A percentile compares a stretch with the other conserved stretches of the same genome.
These are phyloP conservation scores for Drosophila sechellia DNA, from an alignment of 1,140 invertebrate genomes.

Conservation along the genomic window DNA sequence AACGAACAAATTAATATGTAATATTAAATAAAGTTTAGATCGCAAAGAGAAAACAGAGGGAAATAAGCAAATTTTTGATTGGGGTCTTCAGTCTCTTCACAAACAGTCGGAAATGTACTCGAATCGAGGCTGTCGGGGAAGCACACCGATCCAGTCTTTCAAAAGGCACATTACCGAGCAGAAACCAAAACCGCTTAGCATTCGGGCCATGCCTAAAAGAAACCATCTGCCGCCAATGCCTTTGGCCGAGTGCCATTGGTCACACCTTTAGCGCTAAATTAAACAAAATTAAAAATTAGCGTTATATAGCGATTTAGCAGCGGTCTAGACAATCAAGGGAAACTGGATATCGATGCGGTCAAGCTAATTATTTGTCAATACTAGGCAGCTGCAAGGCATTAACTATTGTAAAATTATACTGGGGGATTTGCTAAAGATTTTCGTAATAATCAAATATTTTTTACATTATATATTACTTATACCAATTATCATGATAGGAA, in stretches of 20 bases:
- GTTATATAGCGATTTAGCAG: constrained; percentile 45
- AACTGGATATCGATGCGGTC: constrained; percentile 10
- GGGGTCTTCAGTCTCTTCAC: constrained; percentile 16
- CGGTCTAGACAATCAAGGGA: constrained; percentile 11
- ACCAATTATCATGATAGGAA: background rate
- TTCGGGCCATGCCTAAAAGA: constrained; percentile 80
- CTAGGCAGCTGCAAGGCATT: constrained; percentile 4
- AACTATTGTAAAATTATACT: background rate
- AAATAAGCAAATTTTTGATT: background rate
- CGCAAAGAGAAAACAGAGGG: background rate
- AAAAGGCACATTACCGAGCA: constrained; percentile 29
- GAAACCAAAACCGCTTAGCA: constrained; percentile 56
- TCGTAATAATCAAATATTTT: background rate
- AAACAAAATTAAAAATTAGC: constrained; percentile 69
- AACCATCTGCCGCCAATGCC: constrained; percentile 84
- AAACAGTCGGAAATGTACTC: constrained; percentile 19
- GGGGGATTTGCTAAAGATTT: background rate
- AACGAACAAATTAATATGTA: background rate
- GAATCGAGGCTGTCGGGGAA: constrained; percentile 8
- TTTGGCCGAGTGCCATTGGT: constrained; percentile 81
- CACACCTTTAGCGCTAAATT: constrained; percentile 74
- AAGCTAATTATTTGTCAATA: constrained; percentile 5
- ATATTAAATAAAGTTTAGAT: background rate
- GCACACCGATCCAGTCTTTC: constrained; percentile 38
- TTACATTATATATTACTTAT: background rate